Evolutionary conservation across 2,888 invertebrate species (phyloP), one percentile per base, ranked within the genome.

Genomic region (Drosophila multiciliata): DNA sequence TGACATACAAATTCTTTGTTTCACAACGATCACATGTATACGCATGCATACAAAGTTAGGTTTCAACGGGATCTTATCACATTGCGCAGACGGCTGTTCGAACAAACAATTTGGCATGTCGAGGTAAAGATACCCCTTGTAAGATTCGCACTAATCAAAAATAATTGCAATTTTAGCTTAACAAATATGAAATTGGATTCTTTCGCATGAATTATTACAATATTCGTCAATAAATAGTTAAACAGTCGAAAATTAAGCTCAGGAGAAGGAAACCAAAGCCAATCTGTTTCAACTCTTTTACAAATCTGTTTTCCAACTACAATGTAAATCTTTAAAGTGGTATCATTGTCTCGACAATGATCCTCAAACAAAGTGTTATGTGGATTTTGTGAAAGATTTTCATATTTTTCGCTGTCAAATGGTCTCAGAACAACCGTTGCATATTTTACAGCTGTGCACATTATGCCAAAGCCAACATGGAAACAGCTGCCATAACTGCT

Each of bases 381-480:
- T 36, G n/a, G 36, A 49, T 57, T 70, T 52, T 49, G 58, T 50
- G 32, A 29, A 23, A 45, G 55, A 48, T 62, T 63, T 64, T 53
- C 29, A 33, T n/a, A 52, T 38, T 58, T 32, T 12, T 63, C 55
- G 69, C 60, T 83, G 76, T 66, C 70, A 73, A 72, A 61, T 74
- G 35, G 82, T 40, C 71, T 68, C 42, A 59, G 57, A 53, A 66
- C 50, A 68, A 69, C 60, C 73, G 32, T 76, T 82, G 83, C 76
- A 85, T 85, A 76, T 71, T 82, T 79, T 83, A 79, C 70, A 58
- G 66, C 82, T 68, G 49, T 58, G 66, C 69, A 42, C 67, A 75
- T 83, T 77, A 86, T 75, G 64, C 59, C 67, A 62, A 63, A 80
- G 75, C 77, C 66, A 73, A 66, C 60, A 82, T 35, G 57, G 32